Evolutionary conservation across 1,140 invertebrate species (phyloP).

Genomic region (Dreissena rostriformis): DNA sequence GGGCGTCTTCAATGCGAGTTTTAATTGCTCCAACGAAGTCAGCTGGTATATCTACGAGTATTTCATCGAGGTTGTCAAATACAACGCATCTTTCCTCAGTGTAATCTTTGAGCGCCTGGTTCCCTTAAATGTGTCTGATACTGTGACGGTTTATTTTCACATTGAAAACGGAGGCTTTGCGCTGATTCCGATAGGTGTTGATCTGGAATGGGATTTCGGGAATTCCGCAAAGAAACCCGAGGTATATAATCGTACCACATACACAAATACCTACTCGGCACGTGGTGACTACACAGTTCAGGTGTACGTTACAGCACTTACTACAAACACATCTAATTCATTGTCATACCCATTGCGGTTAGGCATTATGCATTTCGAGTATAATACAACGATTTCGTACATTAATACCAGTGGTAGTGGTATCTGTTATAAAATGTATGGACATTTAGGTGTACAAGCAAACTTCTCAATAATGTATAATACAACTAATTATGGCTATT

Average conservation of each 20-base stretch:
- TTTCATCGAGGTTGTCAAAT: slow-evolving; percentile 30
- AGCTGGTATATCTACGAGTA: slow-evolving; percentile 28
- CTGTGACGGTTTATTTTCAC: slow-evolving; percentile 36
- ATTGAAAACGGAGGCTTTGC: slow-evolving; percentile 41
- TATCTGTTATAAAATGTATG: slow-evolving; percentile 39
- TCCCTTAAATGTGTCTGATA: slow-evolving; percentile 42
- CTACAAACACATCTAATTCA: slow-evolving; percentile 15
- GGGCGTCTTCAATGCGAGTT: slow-evolving; percentile 21
- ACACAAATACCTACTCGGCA: slow-evolving; percentile 16
- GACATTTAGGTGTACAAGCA: slow-evolving; percentile 1
- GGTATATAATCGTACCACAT: slow-evolving; percentile 3
- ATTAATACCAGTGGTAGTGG: slow-evolving; percentile 5
- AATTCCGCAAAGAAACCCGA: neutral
- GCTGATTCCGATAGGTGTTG: slow-evolving; percentile 8
- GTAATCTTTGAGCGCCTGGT: slow-evolving; percentile 26
- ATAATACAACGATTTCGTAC: slow-evolving; percentile 34
- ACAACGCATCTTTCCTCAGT: slow-evolving; percentile 5
- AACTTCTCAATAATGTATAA: neutral
- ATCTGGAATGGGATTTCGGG: slow-evolving; percentile 27
- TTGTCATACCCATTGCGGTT: neutral
- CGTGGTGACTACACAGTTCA: slow-evolving; percentile 35
- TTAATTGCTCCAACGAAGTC: slow-evolving; percentile 51
- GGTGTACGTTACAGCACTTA: slow-evolving; percentile 6
- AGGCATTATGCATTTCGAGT: slow-evolving; percentile 49
- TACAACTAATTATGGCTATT: slow-evolving; percentile 3